Conservation (phyloP, 2,113 vertebrate genomes). For the Brachyhypopomus occidentalis region DNA sequence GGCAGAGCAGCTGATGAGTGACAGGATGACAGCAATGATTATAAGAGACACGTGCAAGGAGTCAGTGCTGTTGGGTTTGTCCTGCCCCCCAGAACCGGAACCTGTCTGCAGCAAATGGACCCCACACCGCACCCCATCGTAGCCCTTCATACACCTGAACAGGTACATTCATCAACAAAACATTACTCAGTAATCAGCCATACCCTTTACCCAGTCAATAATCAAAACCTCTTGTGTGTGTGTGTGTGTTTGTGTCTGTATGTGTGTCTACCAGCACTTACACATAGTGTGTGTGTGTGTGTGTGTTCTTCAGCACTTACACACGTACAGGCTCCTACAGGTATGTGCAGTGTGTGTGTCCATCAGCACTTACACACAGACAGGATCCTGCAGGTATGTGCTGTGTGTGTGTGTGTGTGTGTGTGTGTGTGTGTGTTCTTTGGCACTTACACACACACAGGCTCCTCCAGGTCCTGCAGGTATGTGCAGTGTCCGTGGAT, state of each 20-base stretch:
- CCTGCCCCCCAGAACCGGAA: not conserved
- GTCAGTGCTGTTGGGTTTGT: conserved; percentile 29
- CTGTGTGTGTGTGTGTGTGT: not conserved
- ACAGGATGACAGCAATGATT: conserved; percentile 73
- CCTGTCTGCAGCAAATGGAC: conserved; percentile 65
- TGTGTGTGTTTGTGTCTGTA: no score
- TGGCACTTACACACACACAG: conserved; percentile 75
- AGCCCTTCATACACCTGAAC: conserved; percentile 74
- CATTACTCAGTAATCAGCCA: not conserved
- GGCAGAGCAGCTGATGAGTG: conserved; percentile 73
- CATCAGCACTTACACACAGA: no score
- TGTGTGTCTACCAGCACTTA: no score
- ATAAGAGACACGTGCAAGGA: conserved; percentile 70
- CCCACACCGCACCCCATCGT: conserved; percentile 73
- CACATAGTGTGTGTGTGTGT: not conserved
- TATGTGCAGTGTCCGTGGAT: conserved; percentile 76
- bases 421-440: not conserved
- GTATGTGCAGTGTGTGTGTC: conserved; percentile 28
- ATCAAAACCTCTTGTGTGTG: no score
- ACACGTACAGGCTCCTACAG: conserved; percentile 72
- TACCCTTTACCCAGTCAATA: not conserved
- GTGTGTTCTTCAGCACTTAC: conserved; percentile 62
- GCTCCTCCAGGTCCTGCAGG: conserved; percentile 70
- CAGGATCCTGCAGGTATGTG: no score
- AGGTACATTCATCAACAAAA: not conserved